These are phyloP conservation scores for Addax nasomaculatus DNA, from an alignment of 2,113 vertebrate species.

Conservation along the genomic window DNA sequence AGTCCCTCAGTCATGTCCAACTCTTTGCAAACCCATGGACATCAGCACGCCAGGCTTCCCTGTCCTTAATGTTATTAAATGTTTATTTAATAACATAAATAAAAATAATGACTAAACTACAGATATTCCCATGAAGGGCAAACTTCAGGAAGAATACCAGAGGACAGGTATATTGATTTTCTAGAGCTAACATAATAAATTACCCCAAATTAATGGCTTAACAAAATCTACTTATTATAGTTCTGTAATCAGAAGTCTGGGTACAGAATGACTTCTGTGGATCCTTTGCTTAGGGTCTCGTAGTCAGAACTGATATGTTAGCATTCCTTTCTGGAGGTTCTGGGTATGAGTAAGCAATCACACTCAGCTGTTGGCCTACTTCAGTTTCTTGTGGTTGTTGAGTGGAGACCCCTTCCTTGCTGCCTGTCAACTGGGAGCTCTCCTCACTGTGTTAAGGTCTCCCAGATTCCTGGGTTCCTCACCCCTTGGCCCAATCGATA, in stretches of 20 bases:
- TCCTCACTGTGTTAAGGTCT: neutral
- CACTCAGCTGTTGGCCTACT: fast-evolving
- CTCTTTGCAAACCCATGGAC: neutral
- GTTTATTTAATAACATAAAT: neutral
- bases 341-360: neutral
- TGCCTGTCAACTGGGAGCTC: neutral
- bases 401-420: neutral
- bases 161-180: neutral
- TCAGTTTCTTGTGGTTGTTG: neutral
- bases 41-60: neutral
- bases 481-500: fast-evolving
- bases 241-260: neutral
- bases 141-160: neutral
- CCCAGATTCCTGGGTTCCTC: neutral
- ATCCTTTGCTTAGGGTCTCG: neutral
- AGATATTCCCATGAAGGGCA: neutral
- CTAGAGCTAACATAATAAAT: neutral
- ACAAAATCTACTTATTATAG: neutral
- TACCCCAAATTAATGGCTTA: neutral
- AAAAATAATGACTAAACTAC: neutral
- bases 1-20: neutral
- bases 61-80: neutral
- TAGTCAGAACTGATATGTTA: neutral
- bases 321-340: neutral
- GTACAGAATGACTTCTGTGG: neutral